Conservation (phyloP, 2,797 vertebrate species). For the Chrosomus eos region DNA sequence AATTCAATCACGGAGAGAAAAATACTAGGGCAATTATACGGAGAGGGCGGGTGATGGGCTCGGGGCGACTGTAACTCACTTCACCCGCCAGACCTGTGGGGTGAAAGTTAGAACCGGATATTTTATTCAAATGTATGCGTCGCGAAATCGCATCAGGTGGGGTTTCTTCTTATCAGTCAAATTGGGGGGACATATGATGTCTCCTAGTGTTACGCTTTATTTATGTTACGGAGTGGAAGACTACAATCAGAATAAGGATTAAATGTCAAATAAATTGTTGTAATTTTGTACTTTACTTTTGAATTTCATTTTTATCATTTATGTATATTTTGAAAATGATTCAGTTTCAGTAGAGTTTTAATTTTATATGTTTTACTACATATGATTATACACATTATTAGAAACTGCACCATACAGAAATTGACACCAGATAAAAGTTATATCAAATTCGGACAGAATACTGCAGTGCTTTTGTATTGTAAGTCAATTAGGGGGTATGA, state of each 20-base stretch:
- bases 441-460: not conserved
- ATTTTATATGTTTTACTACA: not conserved
- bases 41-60: conserved; percentile 47
- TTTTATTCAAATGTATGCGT: conserved; percentile 49
- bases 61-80: conserved; percentile 40
- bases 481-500: not conserved
- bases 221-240: not conserved
- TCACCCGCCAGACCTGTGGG: conserved; percentile 31
- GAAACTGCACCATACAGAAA: not conserved
- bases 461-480: not conserved
- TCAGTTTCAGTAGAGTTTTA: not conserved
- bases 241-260: not conserved
- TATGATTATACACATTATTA: not conserved
- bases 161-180: conserved; percentile 33
- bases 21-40: conserved; percentile 58
- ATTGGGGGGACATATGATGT: not conserved
- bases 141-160: conserved; percentile 9
- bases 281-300: not conserved
- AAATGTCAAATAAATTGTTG: conserved; percentile 3
- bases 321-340: not conserved
- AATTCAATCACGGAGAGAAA: conserved; percentile 60
- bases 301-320: not conserved
- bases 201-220: conserved; percentile 4
- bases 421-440: not conserved
- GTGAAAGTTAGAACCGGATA: conserved; percentile 46